A percentile compares a stretch with the other conserved stretches of the same genome.
These are phyloP conservation scores for Polypedilum vanderplanki DNA, from an alignment of 1,140 invertebrate species.

Conservation along the genomic window DNA sequence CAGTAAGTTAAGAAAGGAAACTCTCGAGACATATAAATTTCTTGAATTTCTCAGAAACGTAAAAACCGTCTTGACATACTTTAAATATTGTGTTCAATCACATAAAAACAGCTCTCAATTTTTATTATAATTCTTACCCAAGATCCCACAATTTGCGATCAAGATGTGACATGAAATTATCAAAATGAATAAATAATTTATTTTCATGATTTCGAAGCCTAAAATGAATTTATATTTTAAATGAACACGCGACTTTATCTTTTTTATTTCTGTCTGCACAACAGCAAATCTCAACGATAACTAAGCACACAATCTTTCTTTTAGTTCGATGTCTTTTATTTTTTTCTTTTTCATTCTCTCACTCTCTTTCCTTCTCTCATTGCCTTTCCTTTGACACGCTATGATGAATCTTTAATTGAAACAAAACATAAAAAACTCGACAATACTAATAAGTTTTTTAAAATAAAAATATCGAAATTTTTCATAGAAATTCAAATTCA, in stretches of 20 bases:
- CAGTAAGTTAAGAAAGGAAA: too few species aligned
- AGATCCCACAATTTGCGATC: background rate
- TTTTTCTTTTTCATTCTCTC: background rate
- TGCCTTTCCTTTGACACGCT: background rate
- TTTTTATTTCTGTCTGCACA: background rate
- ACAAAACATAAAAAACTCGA: background rate
- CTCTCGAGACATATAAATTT: too few species aligned
- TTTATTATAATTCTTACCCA: background rate
- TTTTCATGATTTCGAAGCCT: background rate
- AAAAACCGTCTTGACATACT: too few species aligned
- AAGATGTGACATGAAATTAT: background rate
- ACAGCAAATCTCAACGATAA: constrained; percentile 20
- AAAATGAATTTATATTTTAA: background rate
- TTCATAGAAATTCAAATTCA: too few species aligned
- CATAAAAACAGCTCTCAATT: too few species aligned
- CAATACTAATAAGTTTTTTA: background rate
- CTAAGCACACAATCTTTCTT: constrained; percentile 15
- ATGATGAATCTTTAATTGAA: constrained; percentile 19
- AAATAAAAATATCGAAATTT: background rate
- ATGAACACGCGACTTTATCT: background rate
- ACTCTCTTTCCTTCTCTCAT: background rate
- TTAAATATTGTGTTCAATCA: too few species aligned
- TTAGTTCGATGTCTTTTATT: constrained; percentile 23
- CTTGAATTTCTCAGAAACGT: too few species aligned
- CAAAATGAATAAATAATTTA: background rate